Conservation (phyloP, 2,113 vertebrate genomes). For the Micronisus gabar region DNA sequence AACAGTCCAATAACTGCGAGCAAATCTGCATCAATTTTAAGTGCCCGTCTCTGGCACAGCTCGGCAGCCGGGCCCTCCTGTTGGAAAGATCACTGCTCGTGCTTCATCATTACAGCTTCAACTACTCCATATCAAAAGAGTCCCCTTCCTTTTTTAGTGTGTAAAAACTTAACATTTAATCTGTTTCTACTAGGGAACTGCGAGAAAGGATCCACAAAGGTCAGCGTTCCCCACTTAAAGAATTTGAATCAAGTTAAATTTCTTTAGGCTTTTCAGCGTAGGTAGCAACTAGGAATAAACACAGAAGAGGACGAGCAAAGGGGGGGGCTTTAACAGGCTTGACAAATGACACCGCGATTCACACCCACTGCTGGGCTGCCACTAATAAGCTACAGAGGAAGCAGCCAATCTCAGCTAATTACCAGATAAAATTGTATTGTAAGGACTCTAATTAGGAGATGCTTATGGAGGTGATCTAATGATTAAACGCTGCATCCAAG, state of each 20-base stretch:
- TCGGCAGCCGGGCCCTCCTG: not conserved
- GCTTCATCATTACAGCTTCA: conserved; percentile 45
- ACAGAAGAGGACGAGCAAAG: conserved; percentile 56
- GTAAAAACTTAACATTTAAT: conserved; percentile 59
- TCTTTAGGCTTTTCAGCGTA: conserved; percentile 47
- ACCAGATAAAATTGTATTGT: conserved; percentile 93
- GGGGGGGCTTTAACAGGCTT: conserved; percentile 72
- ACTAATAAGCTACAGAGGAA: conserved; percentile 91
- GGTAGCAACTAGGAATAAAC: conserved; percentile 66
- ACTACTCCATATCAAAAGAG: conserved; percentile 48
- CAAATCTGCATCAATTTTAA: conserved; percentile 52
- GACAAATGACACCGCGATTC: conserved; percentile 85
- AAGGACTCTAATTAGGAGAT: conserved; percentile 95
- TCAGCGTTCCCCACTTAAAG: conserved; percentile 31
- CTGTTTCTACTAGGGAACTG: conserved; percentile 28
- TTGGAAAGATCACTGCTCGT: conserved; percentile 39
- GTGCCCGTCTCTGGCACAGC: not conserved
- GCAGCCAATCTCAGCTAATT: conserved; percentile 96
- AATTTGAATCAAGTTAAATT: conserved; percentile 14
- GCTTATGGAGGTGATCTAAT: conserved; percentile 90
- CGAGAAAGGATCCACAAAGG: conserved; percentile 25
- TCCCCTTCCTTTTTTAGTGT: conserved; percentile 4
- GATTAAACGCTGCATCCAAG: conserved; percentile 89
- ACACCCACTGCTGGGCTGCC: conserved; percentile 87
- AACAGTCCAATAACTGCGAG: not conserved